A percentile compares a stretch with the other conserved stretches of the same genome.
phyloP scores from a whole-genome alignment of 2,113 vertebrate genomes.

The Arenaria interpres region DNA sequence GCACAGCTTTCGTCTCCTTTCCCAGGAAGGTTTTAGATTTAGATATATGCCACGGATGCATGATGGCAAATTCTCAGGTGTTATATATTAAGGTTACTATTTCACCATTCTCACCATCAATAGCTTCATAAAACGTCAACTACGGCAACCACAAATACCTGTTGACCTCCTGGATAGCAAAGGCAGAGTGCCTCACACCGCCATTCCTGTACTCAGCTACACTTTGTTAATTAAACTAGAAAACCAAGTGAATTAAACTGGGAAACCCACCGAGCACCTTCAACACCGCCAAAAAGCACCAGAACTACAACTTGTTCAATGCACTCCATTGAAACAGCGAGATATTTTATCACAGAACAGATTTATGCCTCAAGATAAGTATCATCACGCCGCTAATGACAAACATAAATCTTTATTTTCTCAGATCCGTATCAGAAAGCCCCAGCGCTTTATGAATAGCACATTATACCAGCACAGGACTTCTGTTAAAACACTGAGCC shows the following conservation, averaged over 20 bases:
- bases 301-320: neutral
- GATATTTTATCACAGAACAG: neutral
- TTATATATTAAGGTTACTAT: too few relatives aligned
- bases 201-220: rapidly evolving
- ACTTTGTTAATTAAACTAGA: neutral
- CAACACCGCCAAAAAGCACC: neutral
- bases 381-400: neutral
- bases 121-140: neutral
- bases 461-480: neutral
- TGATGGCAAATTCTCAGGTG: neutral
- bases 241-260: neutral
- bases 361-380: neutral
- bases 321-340: neutral
- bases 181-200: neutral
- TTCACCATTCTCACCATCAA: neutral
- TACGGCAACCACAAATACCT: neutral
- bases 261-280: neutral
- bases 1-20: neutral
- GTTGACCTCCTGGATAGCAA: neutral
- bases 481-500: neutral
- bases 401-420: neutral
- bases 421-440: neutral
- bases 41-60: neutral
- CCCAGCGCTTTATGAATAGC: neutral
- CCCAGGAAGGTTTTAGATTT: neutral